These are phyloP conservation scores for Lagopus leucura DNA, from an alignment of 2,113 vertebrate genomes.

Conservation along the genomic window DNA sequence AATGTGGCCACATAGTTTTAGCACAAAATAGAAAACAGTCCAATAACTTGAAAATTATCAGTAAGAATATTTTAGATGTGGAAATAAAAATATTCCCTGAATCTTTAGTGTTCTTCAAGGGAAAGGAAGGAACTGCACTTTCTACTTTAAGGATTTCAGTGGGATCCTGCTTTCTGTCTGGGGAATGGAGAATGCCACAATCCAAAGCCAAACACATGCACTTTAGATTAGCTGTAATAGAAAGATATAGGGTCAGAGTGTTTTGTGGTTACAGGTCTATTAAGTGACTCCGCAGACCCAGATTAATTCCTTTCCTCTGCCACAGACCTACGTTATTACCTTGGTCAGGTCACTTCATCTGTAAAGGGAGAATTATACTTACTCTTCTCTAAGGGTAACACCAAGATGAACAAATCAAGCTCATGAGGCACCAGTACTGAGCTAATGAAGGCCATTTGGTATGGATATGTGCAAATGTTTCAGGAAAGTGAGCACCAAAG, in stretches of 20 bases:
- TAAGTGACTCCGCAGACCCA: not conserved
- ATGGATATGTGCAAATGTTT: not conserved
- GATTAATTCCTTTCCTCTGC: constrained; percentile 16
- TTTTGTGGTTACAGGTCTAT: not conserved
- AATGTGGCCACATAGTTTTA: not conserved
- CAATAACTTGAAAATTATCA: not conserved
- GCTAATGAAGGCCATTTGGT: not conserved
- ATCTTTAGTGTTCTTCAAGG: not conserved
- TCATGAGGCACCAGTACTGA: not conserved
- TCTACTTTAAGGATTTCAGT: not conserved
- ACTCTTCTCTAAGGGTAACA: not conserved
- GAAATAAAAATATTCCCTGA: not conserved
- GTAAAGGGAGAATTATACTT: not conserved
- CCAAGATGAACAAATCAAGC: not conserved
- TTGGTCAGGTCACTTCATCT: not conserved
- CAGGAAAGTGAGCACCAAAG: not conserved
- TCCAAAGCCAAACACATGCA: fast-evolving
- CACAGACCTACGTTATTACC: not conserved
- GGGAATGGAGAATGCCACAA: not conserved
- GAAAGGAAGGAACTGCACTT: not conserved
- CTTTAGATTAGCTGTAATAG: not conserved
- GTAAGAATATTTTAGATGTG: not conserved
- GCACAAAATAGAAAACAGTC: not conserved
- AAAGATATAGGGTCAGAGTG: not conserved
- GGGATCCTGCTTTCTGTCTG: not conserved